These are phyloP conservation scores for Paracentrotus lividus DNA, from an alignment of 53 echinoderm and acorn worm species.

Conservation along the genomic window DNA sequence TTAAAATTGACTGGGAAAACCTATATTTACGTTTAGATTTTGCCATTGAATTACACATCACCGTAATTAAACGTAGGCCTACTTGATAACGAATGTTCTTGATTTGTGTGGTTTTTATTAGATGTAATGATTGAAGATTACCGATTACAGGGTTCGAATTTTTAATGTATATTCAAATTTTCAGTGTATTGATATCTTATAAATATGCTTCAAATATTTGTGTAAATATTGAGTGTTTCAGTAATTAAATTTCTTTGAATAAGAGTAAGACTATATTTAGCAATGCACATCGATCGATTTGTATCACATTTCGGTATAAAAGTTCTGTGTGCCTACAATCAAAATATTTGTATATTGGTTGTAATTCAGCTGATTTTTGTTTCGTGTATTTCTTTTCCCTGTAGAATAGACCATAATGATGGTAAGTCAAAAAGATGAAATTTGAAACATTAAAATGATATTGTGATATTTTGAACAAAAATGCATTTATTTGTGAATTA, in stretches of 20 bases:
- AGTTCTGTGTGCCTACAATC: not conserved
- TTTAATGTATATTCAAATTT: not conserved
- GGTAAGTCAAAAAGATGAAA: not conserved
- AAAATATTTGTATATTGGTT: not conserved
- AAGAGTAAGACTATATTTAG: not conserved
- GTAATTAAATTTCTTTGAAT: not conserved
- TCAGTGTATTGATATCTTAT: no score
- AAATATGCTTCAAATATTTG: not conserved
- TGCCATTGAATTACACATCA: not conserved
- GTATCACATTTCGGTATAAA: not conserved
- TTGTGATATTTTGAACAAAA: constrained; percentile 18
- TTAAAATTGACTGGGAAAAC: no score
- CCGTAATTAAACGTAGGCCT: no score
- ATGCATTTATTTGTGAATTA: not conserved
- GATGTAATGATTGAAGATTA: not conserved
- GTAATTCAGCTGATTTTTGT: not conserved
- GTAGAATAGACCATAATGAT: not conserved
- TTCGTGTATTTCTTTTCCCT: not conserved
- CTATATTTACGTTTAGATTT: not conserved
- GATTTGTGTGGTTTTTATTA: not conserved
- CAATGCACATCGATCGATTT: not conserved
- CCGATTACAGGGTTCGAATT: not conserved
- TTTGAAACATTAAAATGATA: not conserved
- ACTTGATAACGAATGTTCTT: not conserved
- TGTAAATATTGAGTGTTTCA: not conserved